phyloP scores from a whole-genome alignment of 2,797 vertebrate genomes.

The Rhincodon typus region DNA sequence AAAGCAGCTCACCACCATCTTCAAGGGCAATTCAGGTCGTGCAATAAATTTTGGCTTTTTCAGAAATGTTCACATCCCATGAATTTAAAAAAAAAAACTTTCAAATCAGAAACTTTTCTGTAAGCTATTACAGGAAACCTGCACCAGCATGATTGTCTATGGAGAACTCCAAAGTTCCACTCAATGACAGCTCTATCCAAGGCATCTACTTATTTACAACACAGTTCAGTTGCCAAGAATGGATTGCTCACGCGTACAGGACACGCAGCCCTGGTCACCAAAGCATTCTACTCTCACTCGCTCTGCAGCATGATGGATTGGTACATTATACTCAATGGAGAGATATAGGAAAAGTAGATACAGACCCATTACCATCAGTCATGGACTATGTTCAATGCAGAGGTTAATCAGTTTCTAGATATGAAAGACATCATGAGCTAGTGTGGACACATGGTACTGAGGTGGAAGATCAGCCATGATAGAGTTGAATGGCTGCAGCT shows the following conservation, averaged over 20 bases:
- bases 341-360: background rate
- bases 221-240: background rate
- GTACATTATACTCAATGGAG: background rate
- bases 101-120: background rate
- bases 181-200: background rate
- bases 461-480: too few relatives aligned
- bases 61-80: too few relatives aligned
- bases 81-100: background rate
- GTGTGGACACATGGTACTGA: too few relatives aligned
- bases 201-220: background rate
- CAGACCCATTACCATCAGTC: background rate
- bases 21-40: too few relatives aligned
- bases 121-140: background rate
- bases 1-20: too few relatives aligned
- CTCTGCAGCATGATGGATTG: background rate
- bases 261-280: background rate
- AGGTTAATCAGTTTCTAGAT: too few relatives aligned
- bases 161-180: background rate
- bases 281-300: background rate
- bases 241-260: background rate
- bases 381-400: too few relatives aligned
- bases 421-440: too few relatives aligned
- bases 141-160: background rate
- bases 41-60: too few relatives aligned
- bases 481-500: too few relatives aligned